A percentile compares a stretch with the other conserved stretches of the same genome.
Conservation (phyloP, 2,797 vertebrate species). For the Kryptolebias ocellatus region DNA sequence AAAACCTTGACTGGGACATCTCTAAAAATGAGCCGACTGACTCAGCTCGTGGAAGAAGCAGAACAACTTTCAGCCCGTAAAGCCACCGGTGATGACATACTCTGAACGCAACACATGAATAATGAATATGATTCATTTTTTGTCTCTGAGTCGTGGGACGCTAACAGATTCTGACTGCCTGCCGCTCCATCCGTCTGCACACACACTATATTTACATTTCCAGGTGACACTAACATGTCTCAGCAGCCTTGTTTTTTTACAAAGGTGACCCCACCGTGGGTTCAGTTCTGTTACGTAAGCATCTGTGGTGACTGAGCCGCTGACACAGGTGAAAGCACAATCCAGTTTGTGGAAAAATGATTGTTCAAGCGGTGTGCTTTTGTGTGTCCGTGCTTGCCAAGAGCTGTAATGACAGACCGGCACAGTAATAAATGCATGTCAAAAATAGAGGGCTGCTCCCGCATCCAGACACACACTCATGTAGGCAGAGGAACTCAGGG, state of each 20-base stretch:
- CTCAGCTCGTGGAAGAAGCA: too few relatives aligned
- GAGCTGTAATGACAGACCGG: constrained; percentile 22
- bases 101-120: neutral
- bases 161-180: constrained; percentile 5
- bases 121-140: neutral
- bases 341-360: constrained; percentile 28
- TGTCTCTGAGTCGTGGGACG: neutral
- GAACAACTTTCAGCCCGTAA: too few relatives aligned
- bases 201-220: neutral
- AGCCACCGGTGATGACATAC: too few relatives aligned
- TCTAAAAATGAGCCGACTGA: too few relatives aligned
- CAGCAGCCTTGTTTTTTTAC: neutral
- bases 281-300: constrained; percentile 39
- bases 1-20: too few relatives aligned
- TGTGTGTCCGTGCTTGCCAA: constrained; percentile 16
- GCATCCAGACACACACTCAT: constrained; percentile 51
- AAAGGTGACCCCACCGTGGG: constrained; percentile 21
- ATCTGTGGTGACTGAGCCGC: constrained; percentile 36
- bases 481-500: constrained; percentile 32
- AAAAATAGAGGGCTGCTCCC: constrained; percentile 67
- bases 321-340: constrained; percentile 20
- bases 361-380: constrained; percentile 20
- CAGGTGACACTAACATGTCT: constrained; percentile 20
- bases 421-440: constrained; percentile 52
- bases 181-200: neutral